Evolutionary conservation across 2,888 invertebrate species (phyloP).

Genomic region (Hypolimnas misippus): DNA sequence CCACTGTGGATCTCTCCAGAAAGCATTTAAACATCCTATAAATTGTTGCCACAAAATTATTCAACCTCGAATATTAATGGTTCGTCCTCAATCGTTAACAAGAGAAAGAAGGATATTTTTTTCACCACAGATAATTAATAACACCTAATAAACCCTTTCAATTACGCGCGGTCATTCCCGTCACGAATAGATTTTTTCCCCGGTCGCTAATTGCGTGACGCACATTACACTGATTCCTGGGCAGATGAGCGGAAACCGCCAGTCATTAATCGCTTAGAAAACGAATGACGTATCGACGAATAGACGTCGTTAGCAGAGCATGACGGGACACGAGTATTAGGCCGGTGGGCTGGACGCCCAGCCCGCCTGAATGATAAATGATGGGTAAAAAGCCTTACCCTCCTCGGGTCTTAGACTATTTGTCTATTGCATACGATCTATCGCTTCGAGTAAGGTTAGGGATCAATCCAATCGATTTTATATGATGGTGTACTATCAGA

Average conservation of each 20-base stretch:
- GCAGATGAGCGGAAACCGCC: conserved; percentile 23
- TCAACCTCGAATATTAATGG: no score
- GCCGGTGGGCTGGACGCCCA: conserved; percentile 8
- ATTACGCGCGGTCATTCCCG: conserved; percentile 15
- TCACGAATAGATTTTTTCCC: conserved; percentile 21
- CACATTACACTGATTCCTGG: conserved; percentile 25
- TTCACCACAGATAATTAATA: background rate
- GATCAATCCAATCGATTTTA: background rate
- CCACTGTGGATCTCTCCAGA: no score
- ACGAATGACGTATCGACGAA: conserved; percentile 26
- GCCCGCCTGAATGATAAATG: conserved; percentile 34
- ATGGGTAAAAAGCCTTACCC: conserved; percentile 25
- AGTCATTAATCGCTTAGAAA: conserved; percentile 34
- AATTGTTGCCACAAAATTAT: no score
- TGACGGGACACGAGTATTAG: conserved; percentile 21
- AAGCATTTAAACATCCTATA: no score
- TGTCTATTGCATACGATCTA: conserved; percentile 1
- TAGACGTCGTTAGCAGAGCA: conserved; percentile 33
- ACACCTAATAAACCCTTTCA: conserved; percentile 10
- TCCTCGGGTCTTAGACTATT: conserved; percentile 19
- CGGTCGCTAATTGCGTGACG: conserved; percentile 16
- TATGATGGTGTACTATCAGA: background rate
- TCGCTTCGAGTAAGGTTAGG: background rate
- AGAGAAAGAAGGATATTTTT: background rate
- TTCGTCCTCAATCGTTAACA: no score